These are phyloP conservation scores for Bellardia bayeri DNA, from an alignment of 2,888 invertebrate species.

Conservation along the genomic window DNA sequence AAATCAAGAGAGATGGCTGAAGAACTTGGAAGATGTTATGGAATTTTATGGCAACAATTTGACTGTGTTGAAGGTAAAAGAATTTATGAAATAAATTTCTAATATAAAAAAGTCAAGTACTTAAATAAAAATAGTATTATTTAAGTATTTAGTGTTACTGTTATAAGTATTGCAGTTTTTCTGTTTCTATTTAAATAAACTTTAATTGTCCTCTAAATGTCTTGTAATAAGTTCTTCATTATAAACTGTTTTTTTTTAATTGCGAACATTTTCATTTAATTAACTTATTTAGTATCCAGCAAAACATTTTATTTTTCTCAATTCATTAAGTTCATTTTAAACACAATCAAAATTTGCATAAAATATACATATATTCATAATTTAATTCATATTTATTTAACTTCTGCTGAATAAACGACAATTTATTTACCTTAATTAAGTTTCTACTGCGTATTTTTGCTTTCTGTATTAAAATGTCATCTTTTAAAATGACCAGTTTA, in stretches of 20 bases:
- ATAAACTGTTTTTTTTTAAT: neutral
- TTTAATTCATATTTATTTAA: neutral
- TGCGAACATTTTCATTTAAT: neutral
- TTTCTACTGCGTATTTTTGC: neutral
- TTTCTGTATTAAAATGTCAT: neutral
- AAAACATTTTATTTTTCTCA: neutral
- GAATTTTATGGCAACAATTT: constrained; percentile 2
- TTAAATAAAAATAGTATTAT: no score
- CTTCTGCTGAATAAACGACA: neutral
- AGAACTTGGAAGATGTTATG: neutral
- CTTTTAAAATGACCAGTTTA: constrained; percentile 4
- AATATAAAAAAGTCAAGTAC: no score
- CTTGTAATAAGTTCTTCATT: neutral
- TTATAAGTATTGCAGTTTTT: neutral
- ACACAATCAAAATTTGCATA: constrained; percentile 12
- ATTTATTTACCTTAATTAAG: neutral
- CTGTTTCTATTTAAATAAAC: neutral
- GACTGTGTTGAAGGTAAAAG: constrained; percentile 29
- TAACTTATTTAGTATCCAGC: neutral
- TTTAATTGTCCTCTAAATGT: neutral
- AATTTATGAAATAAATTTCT: no score
- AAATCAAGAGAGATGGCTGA: neutral
- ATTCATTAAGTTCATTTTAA: constrained; percentile 1
- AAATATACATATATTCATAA: neutral
- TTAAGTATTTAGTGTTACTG: no score